These are phyloP conservation scores for Nasua narica DNA, from an alignment of 2,797 vertebrate genomes.

Conservation along the genomic window DNA sequence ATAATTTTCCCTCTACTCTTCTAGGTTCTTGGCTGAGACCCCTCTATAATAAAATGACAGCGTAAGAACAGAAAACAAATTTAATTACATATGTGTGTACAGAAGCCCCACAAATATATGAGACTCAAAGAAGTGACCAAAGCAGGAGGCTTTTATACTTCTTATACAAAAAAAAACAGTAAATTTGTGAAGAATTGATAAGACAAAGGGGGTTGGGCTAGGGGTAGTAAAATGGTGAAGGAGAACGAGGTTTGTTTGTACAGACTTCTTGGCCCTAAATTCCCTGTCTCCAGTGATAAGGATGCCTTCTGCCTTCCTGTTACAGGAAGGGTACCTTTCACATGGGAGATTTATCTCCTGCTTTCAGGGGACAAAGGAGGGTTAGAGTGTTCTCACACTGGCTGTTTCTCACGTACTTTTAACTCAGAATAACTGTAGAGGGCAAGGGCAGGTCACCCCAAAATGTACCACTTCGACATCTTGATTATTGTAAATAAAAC, in stretches of 20 bases:
- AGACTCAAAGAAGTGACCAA: neutral
- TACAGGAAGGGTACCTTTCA: neutral
- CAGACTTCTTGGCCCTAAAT: neutral
- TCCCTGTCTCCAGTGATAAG: neutral
- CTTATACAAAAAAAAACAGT: neutral
- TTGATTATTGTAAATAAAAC: neutral
- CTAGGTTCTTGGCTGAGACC: neutral
- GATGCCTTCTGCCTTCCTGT: neutral
- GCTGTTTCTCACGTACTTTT: neutral
- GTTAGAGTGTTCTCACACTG: neutral
- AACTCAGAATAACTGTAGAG: neutral
- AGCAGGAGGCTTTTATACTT: neutral
- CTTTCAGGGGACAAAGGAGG: neutral
- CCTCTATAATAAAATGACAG: neutral
- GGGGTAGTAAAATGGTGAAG: neutral
- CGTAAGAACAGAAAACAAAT: neutral
- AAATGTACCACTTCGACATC: neutral
- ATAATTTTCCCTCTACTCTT: neutral
- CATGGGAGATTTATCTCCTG: neutral
- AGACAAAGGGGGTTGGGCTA: neutral
- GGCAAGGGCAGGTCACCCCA: neutral
- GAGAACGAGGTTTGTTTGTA: neutral
- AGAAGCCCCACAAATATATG: neutral
- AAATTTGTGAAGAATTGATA: neutral
- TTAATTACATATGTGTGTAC: neutral